phyloP scores from a whole-genome alignment of 2,797 vertebrate species.

The Orestias chungarensis region DNA sequence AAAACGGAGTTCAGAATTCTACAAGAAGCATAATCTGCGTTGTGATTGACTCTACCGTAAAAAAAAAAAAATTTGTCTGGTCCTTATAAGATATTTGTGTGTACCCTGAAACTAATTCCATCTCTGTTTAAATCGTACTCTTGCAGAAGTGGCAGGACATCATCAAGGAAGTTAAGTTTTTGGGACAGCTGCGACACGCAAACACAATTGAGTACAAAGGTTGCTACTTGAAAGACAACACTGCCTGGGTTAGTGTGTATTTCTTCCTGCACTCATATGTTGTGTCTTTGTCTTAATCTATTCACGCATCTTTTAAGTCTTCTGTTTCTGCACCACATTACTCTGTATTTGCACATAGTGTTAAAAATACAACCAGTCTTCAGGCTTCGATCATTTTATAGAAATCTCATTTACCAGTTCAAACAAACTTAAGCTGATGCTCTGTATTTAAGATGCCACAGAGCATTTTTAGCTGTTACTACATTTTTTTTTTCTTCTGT shows the following conservation, averaged over 20 bases:
- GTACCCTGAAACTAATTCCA: neutral
- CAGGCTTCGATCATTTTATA: neutral
- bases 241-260: constrained; percentile 87
- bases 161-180: constrained; percentile 98
- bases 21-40: neutral
- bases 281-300: neutral
- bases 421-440: constrained; percentile 14
- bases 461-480: constrained; percentile 18
- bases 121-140: constrained; percentile 37
- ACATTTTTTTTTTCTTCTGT: constrained; percentile 35
- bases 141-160: constrained; percentile 99
- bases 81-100: neutral
- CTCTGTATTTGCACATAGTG: constrained; percentile 4
- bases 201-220: constrained; percentile 99
- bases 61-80: constrained; percentile 18
- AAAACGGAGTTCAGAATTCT: neutral
- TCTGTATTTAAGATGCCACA: neutral
- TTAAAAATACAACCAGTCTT: neutral
- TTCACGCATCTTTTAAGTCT: neutral
- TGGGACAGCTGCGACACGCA: constrained; percentile 93
- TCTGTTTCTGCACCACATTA: neutral
- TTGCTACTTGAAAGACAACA: constrained; percentile 98
- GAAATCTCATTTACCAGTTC: constrained; percentile 1
- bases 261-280: constrained; percentile 8
- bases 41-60: constrained; percentile 9